Base-by-base conservation (phyloP, 2,888 invertebrate genomes). In the Allacma fusca region DNA sequence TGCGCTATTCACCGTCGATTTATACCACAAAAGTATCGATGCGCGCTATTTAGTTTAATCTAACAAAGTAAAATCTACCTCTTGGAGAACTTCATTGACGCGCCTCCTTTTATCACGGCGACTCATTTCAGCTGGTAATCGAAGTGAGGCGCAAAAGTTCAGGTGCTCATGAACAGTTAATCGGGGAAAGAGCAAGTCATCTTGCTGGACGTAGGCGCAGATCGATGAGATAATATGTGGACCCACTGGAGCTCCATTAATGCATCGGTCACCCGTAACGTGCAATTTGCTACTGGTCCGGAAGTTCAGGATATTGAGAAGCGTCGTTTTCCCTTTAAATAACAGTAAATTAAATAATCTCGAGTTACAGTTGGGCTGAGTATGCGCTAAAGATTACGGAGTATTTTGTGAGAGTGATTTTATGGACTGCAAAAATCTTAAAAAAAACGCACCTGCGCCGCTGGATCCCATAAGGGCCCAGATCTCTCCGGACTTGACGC, bases 201-300 rank as follows among this genome's bases (percentile, higher is more conserved):
- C 94, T 86, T 97, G 97, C 85, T 97, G 96, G 0, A 97, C 96
- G 84, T 97, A 97, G 0, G 95, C 96, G 23, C 94, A 93, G 44
- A 93, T 89, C 2, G 93, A 91, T 71, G 92, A 92, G 85, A 93
- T 89, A 40, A 91, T 90, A 78, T 91, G 91, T 12, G 91, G 90
- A 21, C 82, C 79, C 0, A 94, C 91, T 1, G 91, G 91, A 84
- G 91, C 89, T 0, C 95, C 96, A 85, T 97, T 97, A n/a, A 94
- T 87, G 74, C 89, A 89, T 82, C 90, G 86, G 24, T 87, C 85
- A 23, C 91, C 91, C 4, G 88, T 88, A 62, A 93, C 90, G 23
- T 91, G 89, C 1, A 94, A 89, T 70, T 84, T 84, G 1, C 91
- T 91, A 1, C 19, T 16, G 34, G 90, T 88, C 0, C 91, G 89